phyloP scores from a whole-genome alignment of 2,113 vertebrate genomes.

The Indicator indicator region DNA sequence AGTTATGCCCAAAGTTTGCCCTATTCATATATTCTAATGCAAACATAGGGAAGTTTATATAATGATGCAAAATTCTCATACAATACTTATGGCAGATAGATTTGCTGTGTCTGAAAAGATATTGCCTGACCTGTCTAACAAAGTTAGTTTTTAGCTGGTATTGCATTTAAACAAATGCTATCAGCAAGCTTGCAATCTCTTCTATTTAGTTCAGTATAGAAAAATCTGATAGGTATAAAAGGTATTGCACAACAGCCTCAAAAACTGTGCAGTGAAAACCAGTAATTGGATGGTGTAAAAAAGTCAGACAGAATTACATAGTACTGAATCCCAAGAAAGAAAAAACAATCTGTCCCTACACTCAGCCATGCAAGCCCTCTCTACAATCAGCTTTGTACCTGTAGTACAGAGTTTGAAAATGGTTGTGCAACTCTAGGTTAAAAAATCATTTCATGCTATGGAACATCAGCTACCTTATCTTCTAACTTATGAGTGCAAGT shows the following conservation, averaged over 20 bases:
- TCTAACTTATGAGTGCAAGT: neutral
- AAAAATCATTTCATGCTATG: neutral
- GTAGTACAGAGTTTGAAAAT: neutral
- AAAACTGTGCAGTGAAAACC: neutral
- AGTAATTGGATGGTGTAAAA: neutral
- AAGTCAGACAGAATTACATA: neutral
- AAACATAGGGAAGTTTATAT: neutral
- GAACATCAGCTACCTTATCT: neutral
- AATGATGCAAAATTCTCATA: neutral
- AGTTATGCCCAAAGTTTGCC: neutral
- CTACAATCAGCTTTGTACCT: neutral
- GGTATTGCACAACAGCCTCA: neutral
- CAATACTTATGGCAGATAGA: neutral
- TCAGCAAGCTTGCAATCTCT: neutral
- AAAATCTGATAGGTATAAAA: neutral
- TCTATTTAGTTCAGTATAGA: neutral
- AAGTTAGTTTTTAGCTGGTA: neutral
- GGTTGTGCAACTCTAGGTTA: neutral
- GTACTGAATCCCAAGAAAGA: neutral
- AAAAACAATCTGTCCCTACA: neutral
- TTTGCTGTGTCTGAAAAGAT: neutral
- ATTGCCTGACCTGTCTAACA: neutral
- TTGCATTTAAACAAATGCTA: neutral
- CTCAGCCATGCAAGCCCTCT: neutral
- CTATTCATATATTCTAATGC: neutral